Percentiles rank a stretch among this genome's conserved stretches.
Evolutionary conservation across 2,113 vertebrate species (phyloP).

Genomic region (Neoarius graeffei): DNA sequence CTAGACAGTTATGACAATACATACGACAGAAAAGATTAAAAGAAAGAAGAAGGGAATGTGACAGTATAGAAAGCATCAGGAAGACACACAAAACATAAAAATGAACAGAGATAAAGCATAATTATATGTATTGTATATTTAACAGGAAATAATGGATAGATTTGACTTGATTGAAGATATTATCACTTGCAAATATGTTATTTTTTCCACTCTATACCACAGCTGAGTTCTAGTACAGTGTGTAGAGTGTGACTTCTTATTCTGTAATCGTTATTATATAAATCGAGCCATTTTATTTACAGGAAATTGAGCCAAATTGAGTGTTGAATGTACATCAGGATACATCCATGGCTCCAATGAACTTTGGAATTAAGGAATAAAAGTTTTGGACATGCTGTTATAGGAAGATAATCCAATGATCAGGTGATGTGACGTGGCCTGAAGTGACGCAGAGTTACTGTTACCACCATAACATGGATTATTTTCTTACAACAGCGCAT

Average conservation of each 20-base stretch:
- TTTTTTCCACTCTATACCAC: background rate
- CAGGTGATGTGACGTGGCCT: background rate
- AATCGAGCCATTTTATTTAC: background rate
- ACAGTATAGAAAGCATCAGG: too few relatives aligned
- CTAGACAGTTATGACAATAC: too few relatives aligned
- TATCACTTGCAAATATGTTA: background rate
- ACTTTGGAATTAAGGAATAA: background rate
- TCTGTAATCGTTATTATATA: background rate
- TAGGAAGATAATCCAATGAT: background rate
- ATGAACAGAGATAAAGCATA: too few relatives aligned
- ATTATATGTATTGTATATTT: background rate
- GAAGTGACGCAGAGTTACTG: background rate
- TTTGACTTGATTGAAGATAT: background rate
- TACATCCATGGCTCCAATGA: background rate
- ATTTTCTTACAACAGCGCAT: background rate
- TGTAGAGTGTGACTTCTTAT: background rate
- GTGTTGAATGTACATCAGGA: background rate
- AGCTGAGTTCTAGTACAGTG: background rate
- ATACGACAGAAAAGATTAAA: too few relatives aligned
- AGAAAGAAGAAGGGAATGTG: too few relatives aligned
- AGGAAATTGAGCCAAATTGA: background rate
- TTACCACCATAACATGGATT: background rate
- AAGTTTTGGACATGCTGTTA: background rate
- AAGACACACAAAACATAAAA: too few relatives aligned
- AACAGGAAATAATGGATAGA: background rate